Evolutionary conservation across 2,888 invertebrate genomes (phyloP), one percentile per base, ranked within the genome.

Genomic region (Drymonia ruficornis): DNA sequence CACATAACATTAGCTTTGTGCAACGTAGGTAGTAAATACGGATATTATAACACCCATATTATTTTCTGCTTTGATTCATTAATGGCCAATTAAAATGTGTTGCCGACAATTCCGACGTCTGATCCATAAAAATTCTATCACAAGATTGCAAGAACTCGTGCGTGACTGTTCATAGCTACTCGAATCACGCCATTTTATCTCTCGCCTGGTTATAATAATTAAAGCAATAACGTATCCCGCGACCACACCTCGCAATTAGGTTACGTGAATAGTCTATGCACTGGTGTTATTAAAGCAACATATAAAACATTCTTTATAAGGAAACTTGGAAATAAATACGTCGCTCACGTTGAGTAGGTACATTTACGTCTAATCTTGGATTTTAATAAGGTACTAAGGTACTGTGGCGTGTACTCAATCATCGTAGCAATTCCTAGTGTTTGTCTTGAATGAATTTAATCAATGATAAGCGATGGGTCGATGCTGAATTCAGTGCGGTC

Each of bases 161-260:
- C 65, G 66, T 69, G 69, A 65, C 65, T 59, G 53, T 56, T 63
- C 55, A 64, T 54, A 61, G 28, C 45, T 45, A 28, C 18, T 15
- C 28, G 65, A 70, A 80, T 74, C 79, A 77, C 71, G 76, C 75
- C 56, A 72, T 59, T 69, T 61, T 67, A 81, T 81, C 76, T 74
- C 56, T 23, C 28, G 65, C 59, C 67, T 60, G 63, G 63, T 70
- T 72, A 74, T 72, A 74, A 74, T 78, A 80, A 81, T 81, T 81
- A 70, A 67, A 71, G 78, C 72, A 76, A 81, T 83, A 80, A 78
- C 73, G 73, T 78, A 74, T 62, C 57, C 49, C 74, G 62, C 34
- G 71, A 78, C 83, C 84, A 83, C 86, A 83, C 83, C 84, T 82
- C 62, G 80, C 81, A 83, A 85, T 87, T 86, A 87, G 78, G 69